These are phyloP conservation scores for Buceros bicornis DNA, from an alignment of 2,797 vertebrate genomes.

Conservation along the genomic window DNA sequence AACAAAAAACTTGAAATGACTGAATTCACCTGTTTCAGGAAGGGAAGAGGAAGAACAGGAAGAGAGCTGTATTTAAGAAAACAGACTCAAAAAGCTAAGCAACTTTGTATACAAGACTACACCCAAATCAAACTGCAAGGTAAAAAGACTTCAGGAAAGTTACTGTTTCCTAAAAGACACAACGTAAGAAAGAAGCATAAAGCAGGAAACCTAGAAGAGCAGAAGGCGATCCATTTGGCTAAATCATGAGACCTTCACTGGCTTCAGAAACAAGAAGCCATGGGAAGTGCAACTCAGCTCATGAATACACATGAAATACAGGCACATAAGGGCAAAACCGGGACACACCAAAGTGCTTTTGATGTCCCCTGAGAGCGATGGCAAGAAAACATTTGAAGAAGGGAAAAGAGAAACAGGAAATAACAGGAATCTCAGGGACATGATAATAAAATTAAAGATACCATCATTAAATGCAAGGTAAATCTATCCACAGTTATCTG, in stretches of 20 bases:
- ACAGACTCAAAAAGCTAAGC: neutral
- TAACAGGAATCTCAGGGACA: neutral
- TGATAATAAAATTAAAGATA: neutral
- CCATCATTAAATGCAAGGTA: neutral
- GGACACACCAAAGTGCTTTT: neutral
- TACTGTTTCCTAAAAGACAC: neutral
- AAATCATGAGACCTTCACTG: neutral
- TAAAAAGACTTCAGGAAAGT: neutral
- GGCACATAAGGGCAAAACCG: neutral
- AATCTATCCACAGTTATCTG: neutral
- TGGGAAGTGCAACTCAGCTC: neutral
- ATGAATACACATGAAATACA: neutral
- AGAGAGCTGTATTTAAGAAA: neutral
- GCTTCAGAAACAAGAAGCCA: constrained; percentile 1
- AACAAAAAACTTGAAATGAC: neutral
- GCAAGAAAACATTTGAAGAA: neutral
- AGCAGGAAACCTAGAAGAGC: neutral
- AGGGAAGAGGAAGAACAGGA: neutral
- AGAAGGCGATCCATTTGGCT: neutral
- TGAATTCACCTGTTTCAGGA: neutral
- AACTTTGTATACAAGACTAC: neutral
- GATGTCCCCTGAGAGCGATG: neutral
- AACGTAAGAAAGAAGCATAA: neutral
- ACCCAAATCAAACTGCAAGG: neutral
- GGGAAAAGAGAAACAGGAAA: neutral